A percentile compares a stretch with the other conserved stretches of the same genome.
Evolutionary conservation across 2,113 vertebrate species (phyloP).

Genomic region (Daubentonia madagascariensis): DNA sequence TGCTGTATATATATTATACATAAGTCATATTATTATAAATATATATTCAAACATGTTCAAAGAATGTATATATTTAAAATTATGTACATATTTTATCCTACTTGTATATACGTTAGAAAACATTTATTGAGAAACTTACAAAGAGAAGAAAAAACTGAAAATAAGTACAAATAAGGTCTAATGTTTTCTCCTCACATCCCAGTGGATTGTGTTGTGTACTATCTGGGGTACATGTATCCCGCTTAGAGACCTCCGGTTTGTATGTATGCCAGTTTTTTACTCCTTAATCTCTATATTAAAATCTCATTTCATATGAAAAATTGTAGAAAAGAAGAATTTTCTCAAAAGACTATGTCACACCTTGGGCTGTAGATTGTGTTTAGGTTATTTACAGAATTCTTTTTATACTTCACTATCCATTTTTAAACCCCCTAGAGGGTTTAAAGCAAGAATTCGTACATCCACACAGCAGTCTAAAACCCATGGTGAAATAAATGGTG

Average conservation of each 20-base stretch:
- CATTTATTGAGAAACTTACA: not conserved
- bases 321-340: not conserved
- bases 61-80: not conserved
- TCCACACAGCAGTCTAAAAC: not conserved
- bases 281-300: not conserved
- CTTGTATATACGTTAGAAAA: not conserved
- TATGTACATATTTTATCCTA: not conserved
- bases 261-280: not conserved
- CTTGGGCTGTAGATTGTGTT: not conserved
- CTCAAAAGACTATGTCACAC: not conserved
- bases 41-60: not conserved
- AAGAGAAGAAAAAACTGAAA: not conserved
- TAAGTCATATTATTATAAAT: not conserved
- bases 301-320: slow-evolving; percentile 25
- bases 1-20: not conserved
- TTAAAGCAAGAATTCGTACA: not conserved
- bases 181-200: not conserved
- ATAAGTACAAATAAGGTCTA: not conserved
- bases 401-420: not conserved
- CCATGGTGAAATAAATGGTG: not conserved
- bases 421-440: not conserved
- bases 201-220: not conserved
- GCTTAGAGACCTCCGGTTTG: not conserved
- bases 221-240: not conserved
- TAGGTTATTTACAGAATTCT: not conserved